Base-by-base conservation (phyloP, 2,113 vertebrate genomes). In the Grantiella picta region DNA sequence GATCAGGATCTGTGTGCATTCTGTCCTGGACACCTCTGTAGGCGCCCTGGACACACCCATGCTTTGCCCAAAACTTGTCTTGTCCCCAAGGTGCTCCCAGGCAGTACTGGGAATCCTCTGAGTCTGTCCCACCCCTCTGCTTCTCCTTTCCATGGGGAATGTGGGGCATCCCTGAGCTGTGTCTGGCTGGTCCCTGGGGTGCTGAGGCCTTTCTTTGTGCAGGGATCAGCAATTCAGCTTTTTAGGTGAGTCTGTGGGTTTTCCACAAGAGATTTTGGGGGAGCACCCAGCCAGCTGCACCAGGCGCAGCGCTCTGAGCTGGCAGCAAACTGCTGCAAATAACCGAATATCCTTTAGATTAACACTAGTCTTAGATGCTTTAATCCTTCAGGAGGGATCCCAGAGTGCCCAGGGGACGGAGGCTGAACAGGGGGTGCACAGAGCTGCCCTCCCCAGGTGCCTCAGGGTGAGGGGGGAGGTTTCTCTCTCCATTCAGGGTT, bases 61-160 rank as follows among this genome's bases (percentile, higher is more conserved):
- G 3, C 59, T 35, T 33, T 35, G 35, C 44, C 42, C 29, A 25
- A 38, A 72, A 23, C 0, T 0, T 21, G 5, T 50, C 56, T 29
- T 10, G 17, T 52, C 33, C 50, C 61, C 66, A 14, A 40, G 20
- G 17, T 4, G 53, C 44, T 61, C 31, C 45, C 33, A 38, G 38
- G 42, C 24, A n/a, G 12, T 1, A 1, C 3, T 22, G 28, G 40
- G 17, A 42, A 19, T 18, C 52, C 50, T 11, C 7, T 1, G 4
- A 35, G 12, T 40, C 36, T 5, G 0, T 14, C n/a, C 40, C 35
- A 24, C 38, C 25, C 29, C 0, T 0, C 52, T 24, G 24, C 10
- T 17, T 17, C 8, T 79, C 31, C 38, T 38, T 81, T 28, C 75
- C 10, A 6, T 1, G 2, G 1, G 63, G 36, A 28, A n/a, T 0